Evolutionary conservation across 1,140 invertebrate genomes (phyloP), one percentile per base, ranked within the genome.

Genomic region (Phymorhynchus buccinoides): DNA sequence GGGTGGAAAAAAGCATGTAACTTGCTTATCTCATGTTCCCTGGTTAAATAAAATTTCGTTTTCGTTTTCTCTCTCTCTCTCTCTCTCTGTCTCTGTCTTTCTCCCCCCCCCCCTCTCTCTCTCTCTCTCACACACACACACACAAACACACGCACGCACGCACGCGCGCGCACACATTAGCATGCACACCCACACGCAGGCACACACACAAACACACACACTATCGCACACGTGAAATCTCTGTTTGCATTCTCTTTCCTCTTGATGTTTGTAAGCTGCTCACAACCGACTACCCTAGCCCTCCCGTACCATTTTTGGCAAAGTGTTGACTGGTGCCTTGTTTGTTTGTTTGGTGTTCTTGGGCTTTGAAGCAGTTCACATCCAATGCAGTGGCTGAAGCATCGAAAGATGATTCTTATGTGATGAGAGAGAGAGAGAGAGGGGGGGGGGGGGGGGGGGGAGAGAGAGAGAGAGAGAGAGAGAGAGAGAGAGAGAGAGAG

Each of bases 81-180:
- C 52, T 71, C 75, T 66, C 56, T 66, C 75, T 71, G 6, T 68
- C 42, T 80, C 52, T 73, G 56, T 37, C 35, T 41, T 56, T 73
- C 42, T 48, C 66, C 83, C 39, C 39, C 41, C 30, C 35, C 16
- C 52, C 41, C 35, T 37, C 79, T 42, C 75, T 78, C 41, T 78
- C 75, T 78, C 41, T 78, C 0, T 37, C 22, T 1, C 44, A 4
- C 68, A 71, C 68, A 35, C 68, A 71, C 68, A 35, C 68, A 35
- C 68, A 12, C 68, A 35, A n/a, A 35, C 66, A 71, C 66, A 35
- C 66, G 35, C 66, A 71, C 66, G 7, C 68, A 71, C 68, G 35
- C 30, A 22, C 1, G 30, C 35, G 68, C 30, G 35, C 68, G 27
- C 30, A 71, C 56, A 62, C 48, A 18, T 18, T 27, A 16, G n/a